Evolutionary conservation across 1,140 invertebrate species (phyloP).

Genomic region (Caerostris extrusa): DNA sequence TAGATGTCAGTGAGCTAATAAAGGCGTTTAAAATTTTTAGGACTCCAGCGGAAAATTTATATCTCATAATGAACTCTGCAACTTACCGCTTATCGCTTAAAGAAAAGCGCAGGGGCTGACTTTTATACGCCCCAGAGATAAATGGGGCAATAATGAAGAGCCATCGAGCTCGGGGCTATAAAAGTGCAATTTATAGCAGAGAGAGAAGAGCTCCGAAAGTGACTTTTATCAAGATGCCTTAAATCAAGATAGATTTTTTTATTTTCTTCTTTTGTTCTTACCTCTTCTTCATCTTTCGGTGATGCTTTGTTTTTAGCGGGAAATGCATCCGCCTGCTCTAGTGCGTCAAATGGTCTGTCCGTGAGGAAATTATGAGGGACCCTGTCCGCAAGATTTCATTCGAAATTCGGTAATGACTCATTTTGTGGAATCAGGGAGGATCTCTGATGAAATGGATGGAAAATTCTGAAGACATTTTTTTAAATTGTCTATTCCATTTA

Average conservation of each 20-base stretch:
- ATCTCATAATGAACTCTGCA: constrained; percentile 53
- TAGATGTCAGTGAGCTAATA: constrained; percentile 55
- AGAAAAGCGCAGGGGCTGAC: constrained; percentile 33
- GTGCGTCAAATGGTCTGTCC: neutral
- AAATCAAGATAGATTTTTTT: constrained; percentile 56
- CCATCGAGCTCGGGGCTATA: constrained; percentile 51
- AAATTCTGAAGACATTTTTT: neutral
- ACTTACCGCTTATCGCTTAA: constrained; percentile 50
- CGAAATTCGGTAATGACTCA: neutral
- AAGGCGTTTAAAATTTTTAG: constrained; percentile 59
- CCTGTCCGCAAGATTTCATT: neutral
- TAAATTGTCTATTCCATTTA: neutral
- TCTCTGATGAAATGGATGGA: neutral
- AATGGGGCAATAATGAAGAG: constrained; percentile 67
- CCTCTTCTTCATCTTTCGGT: neutral
- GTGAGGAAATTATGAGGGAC: neutral
- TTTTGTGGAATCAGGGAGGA: neutral
- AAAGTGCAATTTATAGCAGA: constrained; percentile 64
- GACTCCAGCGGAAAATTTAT: constrained; percentile 31
- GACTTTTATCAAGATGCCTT: constrained; percentile 73
- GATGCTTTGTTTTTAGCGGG: constrained; percentile 1
- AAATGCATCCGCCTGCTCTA: neutral
- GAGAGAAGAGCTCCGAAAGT: constrained; percentile 35
- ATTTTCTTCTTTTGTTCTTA: neutral
- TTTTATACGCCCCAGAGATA: constrained; percentile 60